Conservation (phyloP, 2,113 vertebrate genomes). For the Tringa solitaria region DNA sequence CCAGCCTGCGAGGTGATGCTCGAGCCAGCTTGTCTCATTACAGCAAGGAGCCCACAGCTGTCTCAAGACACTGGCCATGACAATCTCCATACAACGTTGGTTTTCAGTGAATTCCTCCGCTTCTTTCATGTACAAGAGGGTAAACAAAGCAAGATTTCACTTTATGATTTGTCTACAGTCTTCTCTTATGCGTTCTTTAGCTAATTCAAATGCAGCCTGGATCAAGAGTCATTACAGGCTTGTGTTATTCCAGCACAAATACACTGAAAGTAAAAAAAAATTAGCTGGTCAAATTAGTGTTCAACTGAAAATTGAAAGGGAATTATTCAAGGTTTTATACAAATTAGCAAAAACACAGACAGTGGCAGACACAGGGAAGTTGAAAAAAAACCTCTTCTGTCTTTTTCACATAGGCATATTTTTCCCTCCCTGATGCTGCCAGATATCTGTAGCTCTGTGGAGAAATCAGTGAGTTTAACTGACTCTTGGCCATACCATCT, state of each 20-base stretch:
- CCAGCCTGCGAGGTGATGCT: neutral
- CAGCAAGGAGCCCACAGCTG: neutral
- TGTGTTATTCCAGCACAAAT: neutral
- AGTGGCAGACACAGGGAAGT: neutral
- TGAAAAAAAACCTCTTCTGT: neutral
- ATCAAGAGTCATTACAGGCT: neutral
- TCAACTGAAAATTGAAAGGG: neutral
- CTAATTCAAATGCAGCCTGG: neutral
- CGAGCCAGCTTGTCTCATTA: neutral
- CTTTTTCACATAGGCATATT: neutral
- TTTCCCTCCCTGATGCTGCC: neutral
- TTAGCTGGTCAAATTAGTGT: neutral
- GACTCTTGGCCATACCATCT: neutral
- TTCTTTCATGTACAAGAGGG: neutral
- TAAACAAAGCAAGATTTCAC: neutral
- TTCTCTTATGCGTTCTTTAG: neutral
- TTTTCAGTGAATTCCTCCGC: neutral
- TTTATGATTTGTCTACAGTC: neutral
- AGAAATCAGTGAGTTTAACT: neutral
- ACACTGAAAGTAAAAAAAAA: neutral
- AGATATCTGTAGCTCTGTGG: neutral
- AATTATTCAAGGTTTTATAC: neutral
- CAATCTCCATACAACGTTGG: neutral
- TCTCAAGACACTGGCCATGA: neutral
- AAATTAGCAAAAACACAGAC: neutral